Evolutionary conservation across 2,888 invertebrate genomes (phyloP).

Genomic region (Chaetoderma sp.): DNA sequence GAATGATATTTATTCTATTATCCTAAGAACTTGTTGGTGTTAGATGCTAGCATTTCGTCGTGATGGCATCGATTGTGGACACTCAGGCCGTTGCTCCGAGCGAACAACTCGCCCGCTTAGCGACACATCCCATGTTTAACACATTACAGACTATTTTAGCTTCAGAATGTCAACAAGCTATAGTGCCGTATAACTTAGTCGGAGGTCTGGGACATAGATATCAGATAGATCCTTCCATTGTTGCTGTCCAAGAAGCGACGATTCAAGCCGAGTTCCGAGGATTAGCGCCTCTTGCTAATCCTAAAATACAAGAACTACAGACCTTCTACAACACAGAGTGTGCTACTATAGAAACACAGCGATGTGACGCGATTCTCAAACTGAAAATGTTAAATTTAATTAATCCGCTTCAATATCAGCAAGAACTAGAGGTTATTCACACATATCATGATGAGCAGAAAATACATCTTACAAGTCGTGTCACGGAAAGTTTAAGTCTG

Average conservation of each 20-base stretch:
- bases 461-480: slow-evolving; percentile 50
- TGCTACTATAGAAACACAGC: slow-evolving; percentile 47
- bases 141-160: slow-evolving; percentile 52
- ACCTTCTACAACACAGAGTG: slow-evolving; percentile 53
- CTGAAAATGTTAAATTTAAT: slow-evolving; percentile 40
- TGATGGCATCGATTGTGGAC: slow-evolving; percentile 29
- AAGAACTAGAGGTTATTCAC: slow-evolving; percentile 40
- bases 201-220: too few species aligned
- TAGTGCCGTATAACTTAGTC: slow-evolving; percentile 26
- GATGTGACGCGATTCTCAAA: slow-evolving; percentile 46
- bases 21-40: too few species aligned
- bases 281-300: slow-evolving; percentile 41
- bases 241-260: slow-evolving; percentile 57
- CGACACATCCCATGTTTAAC: slow-evolving; percentile 58
- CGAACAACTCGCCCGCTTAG: slow-evolving; percentile 38
- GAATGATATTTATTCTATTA: too few species aligned
- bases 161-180: slow-evolving; percentile 38
- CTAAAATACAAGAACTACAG: slow-evolving; percentile 52
- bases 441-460: slow-evolving; percentile 49
- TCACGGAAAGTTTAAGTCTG: slow-evolving; percentile 52
- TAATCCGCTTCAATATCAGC: slow-evolving; percentile 37
- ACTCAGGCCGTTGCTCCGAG: not conserved
- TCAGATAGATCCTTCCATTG: slow-evolving; percentile 45
- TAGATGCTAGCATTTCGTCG: too few species aligned
- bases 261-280: slow-evolving; percentile 58